These are phyloP conservation scores for Pammene aurita DNA, from an alignment of 2,888 invertebrate species.

Conservation along the genomic window DNA sequence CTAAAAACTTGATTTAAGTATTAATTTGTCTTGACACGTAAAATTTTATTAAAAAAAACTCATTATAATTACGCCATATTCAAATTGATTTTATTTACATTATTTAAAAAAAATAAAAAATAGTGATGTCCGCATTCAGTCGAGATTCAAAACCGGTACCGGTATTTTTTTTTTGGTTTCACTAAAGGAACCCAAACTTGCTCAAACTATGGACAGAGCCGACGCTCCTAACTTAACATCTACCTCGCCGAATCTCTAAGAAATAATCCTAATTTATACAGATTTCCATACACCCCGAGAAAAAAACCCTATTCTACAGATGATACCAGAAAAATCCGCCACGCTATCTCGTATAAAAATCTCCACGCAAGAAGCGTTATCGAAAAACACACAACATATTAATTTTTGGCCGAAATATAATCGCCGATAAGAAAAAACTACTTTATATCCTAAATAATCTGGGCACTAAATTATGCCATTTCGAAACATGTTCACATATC, in stretches of 20 bases:
- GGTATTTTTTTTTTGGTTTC: constrained; percentile 40
- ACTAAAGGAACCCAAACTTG: constrained; percentile 71
- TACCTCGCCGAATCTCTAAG: constrained; percentile 71
- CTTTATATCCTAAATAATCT: no score
- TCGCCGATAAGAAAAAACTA: no score
- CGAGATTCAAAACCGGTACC: constrained; percentile 63
- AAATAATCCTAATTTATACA: constrained; percentile 79
- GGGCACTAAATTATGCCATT: no score
- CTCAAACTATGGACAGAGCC: constrained; percentile 66
- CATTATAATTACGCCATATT: constrained; percentile 50
- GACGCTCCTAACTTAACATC: constrained; percentile 63
- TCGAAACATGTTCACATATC: no score
- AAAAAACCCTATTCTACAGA: constrained; percentile 66
- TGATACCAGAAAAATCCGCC: constrained; percentile 56
- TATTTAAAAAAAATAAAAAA: constrained; percentile 44
- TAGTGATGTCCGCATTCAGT: constrained; percentile 51
- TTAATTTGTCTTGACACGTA: constrained; percentile 48
- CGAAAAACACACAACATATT: constrained; percentile 18
- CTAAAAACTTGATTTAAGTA: constrained; percentile 55
- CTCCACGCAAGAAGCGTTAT: constrained; percentile 18
- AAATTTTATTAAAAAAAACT: constrained; percentile 46
- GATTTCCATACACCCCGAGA: constrained; percentile 77
- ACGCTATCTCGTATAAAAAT: constrained; percentile 37
- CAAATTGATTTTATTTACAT: constrained; percentile 73
- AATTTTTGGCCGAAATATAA: neutral